Evolutionary conservation across 2,113 vertebrate genomes (phyloP), one percentile per base, ranked within the genome.

Genomic region (Nannospalax galili): DNA sequence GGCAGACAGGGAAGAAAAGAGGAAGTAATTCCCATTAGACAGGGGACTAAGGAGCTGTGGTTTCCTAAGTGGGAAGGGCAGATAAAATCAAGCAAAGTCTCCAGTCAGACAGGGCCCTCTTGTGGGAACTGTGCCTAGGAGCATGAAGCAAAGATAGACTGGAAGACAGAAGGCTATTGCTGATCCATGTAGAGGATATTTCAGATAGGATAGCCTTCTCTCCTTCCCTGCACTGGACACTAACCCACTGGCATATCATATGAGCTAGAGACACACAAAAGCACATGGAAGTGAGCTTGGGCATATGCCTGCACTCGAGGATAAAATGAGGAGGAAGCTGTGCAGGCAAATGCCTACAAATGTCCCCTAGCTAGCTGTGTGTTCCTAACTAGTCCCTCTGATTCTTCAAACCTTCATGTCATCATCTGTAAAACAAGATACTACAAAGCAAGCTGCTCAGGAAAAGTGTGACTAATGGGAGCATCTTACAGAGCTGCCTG

Each of bases 21-120:
- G 69, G 93, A 91, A 96, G 89, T 95, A 69, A 95, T 94, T 92
- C 93, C 84, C 93, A 74, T 52, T 79, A 90, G 80, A 75, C 75
- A 62, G 60, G 60, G 82, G 32, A 40, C 42, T 64, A 19, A 56
- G 74, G 73, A 85, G 48, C 67, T 92, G 80, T 64, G 93, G 92
- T 92, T 95, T 95, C 81, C 92, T 87, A 82, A 96, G 80, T 45
- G 48, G 48, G 28, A 84, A 72, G 11, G 30, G 19, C 37, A 84
- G 92, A 96, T 82, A 88, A 92, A 96, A 94, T 93, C 22, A 28
- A 77, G 10, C 74, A 42, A 67, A 42, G 67, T 86, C 77, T 80
- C 40, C 8, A 52, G 60, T 26, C 82, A 95, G 73, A 17, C 79
- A 92, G 74, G 70, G 62, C 12, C 45, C 60, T 79, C 73, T 73